These are phyloP conservation scores for Aphidius gifuensis DNA, from an alignment of 1,140 invertebrate genomes.

Conservation along the genomic window DNA sequence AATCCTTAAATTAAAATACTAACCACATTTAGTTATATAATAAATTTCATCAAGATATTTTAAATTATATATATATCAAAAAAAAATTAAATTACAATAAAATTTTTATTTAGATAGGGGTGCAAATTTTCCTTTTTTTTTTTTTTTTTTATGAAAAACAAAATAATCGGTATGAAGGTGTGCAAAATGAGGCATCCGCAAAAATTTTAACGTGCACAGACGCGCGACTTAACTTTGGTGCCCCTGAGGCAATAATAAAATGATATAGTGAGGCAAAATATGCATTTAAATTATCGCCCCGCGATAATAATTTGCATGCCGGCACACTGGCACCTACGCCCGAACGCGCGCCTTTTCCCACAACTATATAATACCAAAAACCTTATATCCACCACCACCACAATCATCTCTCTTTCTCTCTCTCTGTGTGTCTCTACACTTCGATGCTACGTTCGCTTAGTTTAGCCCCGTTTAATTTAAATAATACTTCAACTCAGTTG, in stretches of 20 bases:
- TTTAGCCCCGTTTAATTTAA: conserved; percentile 59
- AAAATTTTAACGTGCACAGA: not conserved
- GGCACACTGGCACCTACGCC: conserved; percentile 34
- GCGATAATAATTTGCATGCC: conserved; percentile 59
- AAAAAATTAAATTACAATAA: no score
- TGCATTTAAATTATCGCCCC: conserved; percentile 58
- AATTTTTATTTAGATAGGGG: no score
- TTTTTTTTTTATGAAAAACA: no score
- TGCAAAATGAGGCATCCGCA: not conserved
- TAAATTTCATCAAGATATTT: no score
- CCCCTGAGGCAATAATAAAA: conserved; percentile 54
- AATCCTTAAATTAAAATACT: no score
- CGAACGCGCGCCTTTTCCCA: conserved; percentile 21
- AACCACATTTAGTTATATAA: no score
- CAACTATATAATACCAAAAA: conserved; percentile 10
- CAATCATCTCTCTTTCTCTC: conserved; percentile 33
- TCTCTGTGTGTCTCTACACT: conserved; percentile 32
- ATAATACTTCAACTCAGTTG: conserved; percentile 52
- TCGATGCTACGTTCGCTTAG: conserved; percentile 54
- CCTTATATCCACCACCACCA: not conserved
- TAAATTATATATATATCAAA: no score
- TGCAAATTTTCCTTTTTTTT: no score
- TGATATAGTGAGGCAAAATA: conserved; percentile 58
- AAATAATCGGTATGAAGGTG: no score
- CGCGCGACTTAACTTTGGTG: conserved; percentile 46